Base-by-base conservation (phyloP, 2,888 invertebrate species). In the Mesodorylaimus sp. region DNA sequence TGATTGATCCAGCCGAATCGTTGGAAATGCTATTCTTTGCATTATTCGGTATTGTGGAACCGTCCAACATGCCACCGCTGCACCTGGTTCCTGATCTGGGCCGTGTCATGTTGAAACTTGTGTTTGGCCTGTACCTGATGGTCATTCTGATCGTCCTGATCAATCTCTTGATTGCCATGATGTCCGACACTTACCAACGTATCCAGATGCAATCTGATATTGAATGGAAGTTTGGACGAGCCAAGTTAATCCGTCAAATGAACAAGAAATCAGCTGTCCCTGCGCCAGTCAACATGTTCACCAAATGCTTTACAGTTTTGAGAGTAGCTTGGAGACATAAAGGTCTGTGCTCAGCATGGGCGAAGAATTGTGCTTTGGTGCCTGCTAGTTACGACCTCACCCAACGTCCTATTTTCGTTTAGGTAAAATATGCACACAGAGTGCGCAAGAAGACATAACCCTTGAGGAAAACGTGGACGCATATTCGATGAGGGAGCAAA, bases 201-300 rank as follows among this genome's bases (percentile, higher is more conserved):
- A 93, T 93, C 67, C 86, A 97, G 79, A 93, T 93, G 36, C 93
- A 95, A 78, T 95, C 95, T 43, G 97, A 97, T 72, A 93, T 89
- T 62, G 97, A 99, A 72, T 97, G 97, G 97, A 97, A 97, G 73
- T 99, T 91, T 68, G 95, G 97, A 27, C 72, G 97, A 63, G 95
- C 95, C 49, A 97, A 97, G 71, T 75, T 97, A 65, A 91, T 97
- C 67, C 76, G 95, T 58, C 91, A 91, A 67, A 97, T 97, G 93
- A 95, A 93, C 73, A 79, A 77, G 63, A 91, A 93, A 5, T 88
- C 84, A 50, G 89, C 93, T 1, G 93, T 97, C 1, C 95, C 97
- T 0, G 84, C 95, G 16, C 97, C 97, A 1, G 78, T 99, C 58
- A 99, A 97, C 70, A 77, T 99, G 57, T 78, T 97, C 62, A 93